Conservation (phyloP, 2,113 vertebrate genomes). For the Brachyhypopomus gauderio region DNA sequence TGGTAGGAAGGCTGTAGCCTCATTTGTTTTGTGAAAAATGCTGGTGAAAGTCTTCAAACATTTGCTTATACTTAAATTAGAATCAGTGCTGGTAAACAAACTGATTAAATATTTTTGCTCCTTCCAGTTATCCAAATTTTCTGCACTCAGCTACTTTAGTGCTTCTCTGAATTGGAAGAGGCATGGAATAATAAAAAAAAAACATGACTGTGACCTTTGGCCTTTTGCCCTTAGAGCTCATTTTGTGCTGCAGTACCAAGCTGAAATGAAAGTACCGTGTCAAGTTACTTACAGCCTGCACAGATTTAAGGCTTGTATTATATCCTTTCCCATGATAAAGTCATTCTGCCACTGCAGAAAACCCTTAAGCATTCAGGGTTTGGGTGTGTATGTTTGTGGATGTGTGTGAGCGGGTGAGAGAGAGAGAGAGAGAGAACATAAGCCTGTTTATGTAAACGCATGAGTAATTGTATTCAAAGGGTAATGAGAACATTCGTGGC, state of each 20-base stretch:
- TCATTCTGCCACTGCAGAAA: not conserved
- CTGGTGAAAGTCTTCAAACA: too few relatives aligned
- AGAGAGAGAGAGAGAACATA: slow-evolving; percentile 50
- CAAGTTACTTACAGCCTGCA: not conserved
- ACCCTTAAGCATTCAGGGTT: not conserved
- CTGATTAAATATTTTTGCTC: too few relatives aligned
- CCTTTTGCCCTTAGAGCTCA: not conserved
- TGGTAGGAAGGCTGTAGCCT: too few relatives aligned
- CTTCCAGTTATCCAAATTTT: too few relatives aligned
- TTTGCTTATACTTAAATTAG: too few relatives aligned
- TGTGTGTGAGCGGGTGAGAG: not conserved
- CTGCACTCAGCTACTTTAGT: too few relatives aligned
- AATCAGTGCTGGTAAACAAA: too few relatives aligned
- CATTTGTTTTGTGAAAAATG: not conserved
- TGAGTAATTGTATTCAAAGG: slow-evolving; percentile 60
- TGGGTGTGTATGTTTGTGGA: slow-evolving; percentile 24
- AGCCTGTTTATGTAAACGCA: slow-evolving; percentile 43
- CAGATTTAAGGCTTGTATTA: too few relatives aligned
- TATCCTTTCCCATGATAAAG: too few relatives aligned
- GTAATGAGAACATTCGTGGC: slow-evolving; percentile 64
- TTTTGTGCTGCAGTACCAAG: not conserved
- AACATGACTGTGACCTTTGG: not conserved
- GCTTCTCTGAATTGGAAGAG: too few relatives aligned
- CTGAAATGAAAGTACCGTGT: not conserved
- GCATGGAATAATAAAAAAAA: too few relatives aligned